Conservation (phyloP, 2,113 vertebrate species). For the Vicugna pacos region DNA sequence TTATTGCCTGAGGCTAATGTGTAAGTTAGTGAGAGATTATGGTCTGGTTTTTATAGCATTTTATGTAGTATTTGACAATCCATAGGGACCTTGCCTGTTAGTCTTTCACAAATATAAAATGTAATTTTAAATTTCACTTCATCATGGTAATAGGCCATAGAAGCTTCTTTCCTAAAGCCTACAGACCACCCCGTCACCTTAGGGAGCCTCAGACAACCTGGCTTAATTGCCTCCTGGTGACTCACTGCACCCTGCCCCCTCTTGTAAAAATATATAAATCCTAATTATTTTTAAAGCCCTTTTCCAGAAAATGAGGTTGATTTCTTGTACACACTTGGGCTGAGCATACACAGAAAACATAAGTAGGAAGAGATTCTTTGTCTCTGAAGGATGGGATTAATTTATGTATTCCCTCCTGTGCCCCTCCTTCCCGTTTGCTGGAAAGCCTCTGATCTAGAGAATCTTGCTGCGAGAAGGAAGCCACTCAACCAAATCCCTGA, state of each 20-base stretch:
- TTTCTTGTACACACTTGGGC: neutral
- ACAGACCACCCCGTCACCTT: slow-evolving; percentile 73
- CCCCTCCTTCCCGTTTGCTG: neutral
- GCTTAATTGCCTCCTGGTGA: slow-evolving; percentile 74
- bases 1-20: slow-evolving; percentile 85
- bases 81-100: slow-evolving; percentile 77
- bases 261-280: slow-evolving; percentile 80
- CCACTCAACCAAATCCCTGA: neutral
- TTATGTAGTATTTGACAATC: slow-evolving; percentile 81
- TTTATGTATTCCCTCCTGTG: neutral
- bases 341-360: neutral
- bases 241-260: slow-evolving; percentile 56
- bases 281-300: slow-evolving; percentile 81
- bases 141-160: slow-evolving; percentile 81
- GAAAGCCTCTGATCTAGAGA: neutral
- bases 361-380: neutral
- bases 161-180: slow-evolving; percentile 74
- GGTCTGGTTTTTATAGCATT: slow-evolving; percentile 79
- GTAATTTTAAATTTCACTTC: slow-evolving; percentile 82
- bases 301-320: slow-evolving; percentile 70
- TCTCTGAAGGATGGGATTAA: neutral
- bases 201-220: slow-evolving; percentile 75
- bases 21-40: slow-evolving; percentile 83
- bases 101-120: slow-evolving; percentile 83
- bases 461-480: neutral